Evolutionary conservation across 1,140 invertebrate genomes (phyloP), one percentile per base, ranked within the genome.

Genomic region (Drosophila bifasciata): DNA sequence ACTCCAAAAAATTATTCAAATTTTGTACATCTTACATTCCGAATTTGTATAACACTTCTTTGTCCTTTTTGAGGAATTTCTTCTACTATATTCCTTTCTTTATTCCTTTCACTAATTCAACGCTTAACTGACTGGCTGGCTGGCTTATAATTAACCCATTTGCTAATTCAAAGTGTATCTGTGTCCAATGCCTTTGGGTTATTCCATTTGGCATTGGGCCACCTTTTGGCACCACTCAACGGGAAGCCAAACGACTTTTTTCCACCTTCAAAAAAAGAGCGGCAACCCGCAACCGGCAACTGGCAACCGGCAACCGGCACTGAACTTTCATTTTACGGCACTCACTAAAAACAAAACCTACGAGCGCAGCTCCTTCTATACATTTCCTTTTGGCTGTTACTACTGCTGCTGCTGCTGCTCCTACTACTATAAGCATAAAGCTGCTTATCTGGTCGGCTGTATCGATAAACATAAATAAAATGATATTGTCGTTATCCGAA

Each of bases 381-480:
- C 11, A 36, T 36, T 40, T 46, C 32, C 61, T 28, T 28, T 28
- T 7, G 25, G 25, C 6, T 56, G 66, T n/a, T n/a, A n/a, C 46
- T 40, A 61, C 40, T 75, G 53, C 57, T 75, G 63, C 68, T 46
- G 46, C 60, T 67, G 8, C 32, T 57, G 66, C 45, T 40, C 58
- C 40, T 75, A 48, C 62, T 76, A 64, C 69, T 39, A 32, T 11
- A 32, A 11, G 51, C 60, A 61, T 78, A 63, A 74, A 69, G 62
- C 68, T 58, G 83, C 83, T 88, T 88, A 88, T 88, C 83, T 71
- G 58, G 49, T 43, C 51, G 70, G 66, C 77, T 58, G 76, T 88
- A 88, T 88, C 83, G 83, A 88, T 88, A 88, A 88, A 79, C 83
- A 88, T 88, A 88, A 88, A 88, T 88, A 78, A 85, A 55, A 45